These are phyloP conservation scores for Andrena cerasifolii DNA, from an alignment of 1,140 invertebrate genomes.

Conservation along the genomic window DNA sequence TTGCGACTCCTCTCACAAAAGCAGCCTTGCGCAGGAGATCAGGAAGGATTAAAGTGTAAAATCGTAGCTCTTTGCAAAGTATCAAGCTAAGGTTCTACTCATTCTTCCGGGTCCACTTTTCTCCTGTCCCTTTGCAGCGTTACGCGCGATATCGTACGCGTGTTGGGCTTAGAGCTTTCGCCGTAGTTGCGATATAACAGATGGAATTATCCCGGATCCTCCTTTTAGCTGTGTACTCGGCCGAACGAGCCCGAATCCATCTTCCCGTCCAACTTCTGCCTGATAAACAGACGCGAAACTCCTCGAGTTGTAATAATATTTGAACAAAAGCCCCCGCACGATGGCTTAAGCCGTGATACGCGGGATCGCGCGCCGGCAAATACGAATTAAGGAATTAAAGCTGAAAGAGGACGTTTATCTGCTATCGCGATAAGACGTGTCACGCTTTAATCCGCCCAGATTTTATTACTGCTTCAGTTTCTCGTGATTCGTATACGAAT, in stretches of 20 bases:
- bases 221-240: slow-evolving; percentile 3
- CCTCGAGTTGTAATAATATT: slow-evolving; percentile 47
- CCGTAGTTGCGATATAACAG: neutral
- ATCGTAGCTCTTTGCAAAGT: neutral
- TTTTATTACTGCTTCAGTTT: slow-evolving; percentile 25
- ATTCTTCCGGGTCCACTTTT: neutral
- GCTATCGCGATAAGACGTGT: slow-evolving; percentile 5
- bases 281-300: slow-evolving; percentile 51
- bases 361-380: slow-evolving; percentile 34
- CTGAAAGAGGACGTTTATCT: slow-evolving; percentile 31
- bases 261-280: slow-evolving; percentile 21
- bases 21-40: neutral
- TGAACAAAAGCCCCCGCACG: slow-evolving; percentile 32
- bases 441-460: slow-evolving; percentile 8
- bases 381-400: slow-evolving; percentile 53
- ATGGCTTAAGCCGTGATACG: slow-evolving; percentile 46
- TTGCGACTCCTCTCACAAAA: too few species aligned
- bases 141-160: neutral
- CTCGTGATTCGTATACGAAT: neutral
- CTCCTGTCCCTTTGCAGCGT: neutral
- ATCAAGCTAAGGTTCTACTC: neutral
- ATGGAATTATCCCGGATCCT: slow-evolving; percentile 14
- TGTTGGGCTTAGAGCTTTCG: slow-evolving; percentile 3
- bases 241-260: slow-evolving; percentile 19
- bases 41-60: neutral